A percentile compares a stretch with the other conserved stretches of the same genome.
Conservation (phyloP, 2,113 vertebrate genomes). For the Dasypus novemcinctus region DNA sequence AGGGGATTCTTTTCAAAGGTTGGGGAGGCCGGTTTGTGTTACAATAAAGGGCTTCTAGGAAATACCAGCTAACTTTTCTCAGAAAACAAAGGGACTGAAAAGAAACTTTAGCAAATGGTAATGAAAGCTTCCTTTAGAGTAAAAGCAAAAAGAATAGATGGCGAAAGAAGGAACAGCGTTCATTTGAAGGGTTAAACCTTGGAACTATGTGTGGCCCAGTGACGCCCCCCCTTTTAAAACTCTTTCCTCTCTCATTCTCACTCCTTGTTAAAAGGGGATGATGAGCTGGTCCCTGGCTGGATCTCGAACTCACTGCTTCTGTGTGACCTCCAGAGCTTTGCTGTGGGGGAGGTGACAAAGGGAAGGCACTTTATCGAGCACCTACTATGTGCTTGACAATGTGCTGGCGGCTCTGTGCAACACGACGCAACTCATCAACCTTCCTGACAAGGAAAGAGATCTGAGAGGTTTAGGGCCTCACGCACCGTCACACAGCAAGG, state of each 20-base stretch:
- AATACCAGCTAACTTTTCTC: neutral
- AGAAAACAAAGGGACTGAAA: constrained; percentile 38
- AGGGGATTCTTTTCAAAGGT: neutral
- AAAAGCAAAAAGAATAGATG: neutral
- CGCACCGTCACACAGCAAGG: neutral
- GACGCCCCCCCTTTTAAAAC: neutral
- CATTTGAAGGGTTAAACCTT: neutral
- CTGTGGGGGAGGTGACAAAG: neutral
- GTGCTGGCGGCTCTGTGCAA: neutral
- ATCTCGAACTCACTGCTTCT: neutral
- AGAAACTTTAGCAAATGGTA: neutral
- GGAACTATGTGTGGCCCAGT: neutral
- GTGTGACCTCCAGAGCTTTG: too few species aligned
- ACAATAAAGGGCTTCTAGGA: neutral
- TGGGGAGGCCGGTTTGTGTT: constrained; percentile 19
- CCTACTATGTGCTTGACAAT: neutral
- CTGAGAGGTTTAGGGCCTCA: neutral
- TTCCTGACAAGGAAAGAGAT: neutral
- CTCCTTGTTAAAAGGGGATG: too few species aligned
- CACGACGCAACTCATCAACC: neutral
- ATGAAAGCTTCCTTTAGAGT: neutral
- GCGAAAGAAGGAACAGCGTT: neutral
- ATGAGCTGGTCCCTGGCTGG: neutral
- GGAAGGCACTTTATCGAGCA: neutral
- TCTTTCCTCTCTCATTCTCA: neutral